These are phyloP conservation scores for Copidosoma aretas DNA, from an alignment of 2,888 invertebrate genomes.

Conservation along the genomic window DNA sequence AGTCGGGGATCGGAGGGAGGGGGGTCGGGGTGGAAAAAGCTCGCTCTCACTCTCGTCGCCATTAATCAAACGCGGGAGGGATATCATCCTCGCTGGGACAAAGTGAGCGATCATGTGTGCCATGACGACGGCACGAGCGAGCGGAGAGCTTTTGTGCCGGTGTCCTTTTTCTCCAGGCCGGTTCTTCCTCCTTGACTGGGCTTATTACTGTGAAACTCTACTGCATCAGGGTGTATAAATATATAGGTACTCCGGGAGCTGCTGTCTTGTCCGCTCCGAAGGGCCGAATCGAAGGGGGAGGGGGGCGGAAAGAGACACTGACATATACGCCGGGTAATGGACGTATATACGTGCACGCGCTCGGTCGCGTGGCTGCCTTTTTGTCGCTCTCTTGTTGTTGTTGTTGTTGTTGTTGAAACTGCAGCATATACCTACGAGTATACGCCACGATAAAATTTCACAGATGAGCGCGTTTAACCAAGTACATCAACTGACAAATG, in stretches of 20 bases:
- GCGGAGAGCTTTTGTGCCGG: conserved; percentile 4
- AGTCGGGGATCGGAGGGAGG: background rate
- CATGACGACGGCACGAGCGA: background rate
- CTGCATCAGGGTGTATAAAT: too few species aligned
- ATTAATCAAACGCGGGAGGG: conserved; percentile 28
- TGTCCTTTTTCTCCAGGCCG: background rate
- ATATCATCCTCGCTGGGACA: background rate
- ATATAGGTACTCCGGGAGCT: background rate
- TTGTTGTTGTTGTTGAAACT: too few species aligned
- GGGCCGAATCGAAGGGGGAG: background rate
- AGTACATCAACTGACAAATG: too few species aligned
- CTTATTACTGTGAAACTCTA: too few species aligned
- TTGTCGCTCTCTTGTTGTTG: too few species aligned
- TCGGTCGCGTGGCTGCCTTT: conserved; percentile 3
- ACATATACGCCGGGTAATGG: background rate
- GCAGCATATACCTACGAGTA: too few species aligned
- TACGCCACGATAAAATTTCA: too few species aligned
- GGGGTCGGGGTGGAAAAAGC: conserved; percentile 6
- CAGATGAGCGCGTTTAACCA: too few species aligned
- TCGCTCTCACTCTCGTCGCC: conserved; percentile 22
- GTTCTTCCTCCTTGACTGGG: background rate
- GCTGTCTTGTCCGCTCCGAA: conserved; percentile 1
- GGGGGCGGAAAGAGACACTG: background rate
- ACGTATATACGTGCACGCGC: background rate
- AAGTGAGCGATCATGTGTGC: conserved; percentile 11